A percentile compares a stretch with the other conserved stretches of the same genome.
phyloP scores from a whole-genome alignment of 2,888 invertebrate species.

The Julus scanicus region DNA sequence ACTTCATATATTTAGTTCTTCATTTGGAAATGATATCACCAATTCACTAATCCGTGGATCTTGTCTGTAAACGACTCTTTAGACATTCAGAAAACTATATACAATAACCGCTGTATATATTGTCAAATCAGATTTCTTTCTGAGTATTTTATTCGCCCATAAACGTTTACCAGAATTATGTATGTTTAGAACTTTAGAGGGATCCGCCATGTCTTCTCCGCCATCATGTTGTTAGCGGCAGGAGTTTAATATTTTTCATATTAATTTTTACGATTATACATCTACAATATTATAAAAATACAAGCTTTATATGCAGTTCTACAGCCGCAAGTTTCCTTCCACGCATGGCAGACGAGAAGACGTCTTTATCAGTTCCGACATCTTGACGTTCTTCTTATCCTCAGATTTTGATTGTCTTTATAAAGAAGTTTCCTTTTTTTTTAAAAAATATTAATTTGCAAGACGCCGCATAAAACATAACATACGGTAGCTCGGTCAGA shows the following conservation, averaged over 20 bases:
- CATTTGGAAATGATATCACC: no score
- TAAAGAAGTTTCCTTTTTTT: neutral
- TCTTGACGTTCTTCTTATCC: constrained; percentile 29
- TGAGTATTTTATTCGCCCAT: no score
- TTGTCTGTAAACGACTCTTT: no score
- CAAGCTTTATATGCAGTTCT: neutral
- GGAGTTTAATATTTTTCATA: neutral
- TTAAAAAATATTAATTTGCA: neutral
- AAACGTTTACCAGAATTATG: no score
- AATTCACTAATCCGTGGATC: no score
- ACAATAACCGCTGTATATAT: no score
- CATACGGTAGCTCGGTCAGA: neutral
- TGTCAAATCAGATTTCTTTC: no score
- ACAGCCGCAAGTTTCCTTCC: neutral
- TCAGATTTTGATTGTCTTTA: constrained; percentile 16
- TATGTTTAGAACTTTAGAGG: no score
- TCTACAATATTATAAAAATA: neutral
- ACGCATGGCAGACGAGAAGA: constrained; percentile 6
- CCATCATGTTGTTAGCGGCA: neutral
- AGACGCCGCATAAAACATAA: neutral
- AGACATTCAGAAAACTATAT: no score
- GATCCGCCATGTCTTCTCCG: neutral
- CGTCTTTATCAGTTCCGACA: constrained; percentile 2
- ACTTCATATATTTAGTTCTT: no score
- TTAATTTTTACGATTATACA: constrained; percentile 16